Evolutionary conservation across 1,140 invertebrate genomes (phyloP).

Genomic region (Alviniconcha marisindica): DNA sequence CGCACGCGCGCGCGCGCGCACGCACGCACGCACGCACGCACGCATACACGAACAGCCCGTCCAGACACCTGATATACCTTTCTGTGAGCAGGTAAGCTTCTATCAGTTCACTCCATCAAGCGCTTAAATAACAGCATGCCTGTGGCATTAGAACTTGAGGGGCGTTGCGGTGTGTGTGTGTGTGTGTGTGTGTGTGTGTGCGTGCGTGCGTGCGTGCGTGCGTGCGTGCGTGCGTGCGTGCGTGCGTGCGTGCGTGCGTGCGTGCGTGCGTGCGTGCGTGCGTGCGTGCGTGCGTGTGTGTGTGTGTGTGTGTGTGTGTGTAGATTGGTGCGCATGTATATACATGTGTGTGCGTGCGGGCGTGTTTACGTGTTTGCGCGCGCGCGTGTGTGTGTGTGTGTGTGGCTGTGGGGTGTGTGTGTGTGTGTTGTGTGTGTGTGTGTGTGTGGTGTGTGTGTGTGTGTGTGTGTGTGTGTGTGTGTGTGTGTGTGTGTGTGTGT

Average conservation of each 20-base stretch:
- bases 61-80: no score
- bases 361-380: not conserved
- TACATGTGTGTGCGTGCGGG: not conserved
- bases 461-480: slow-evolving; percentile 19
- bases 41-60: no score
- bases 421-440: not conserved
- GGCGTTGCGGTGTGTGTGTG: not conserved
- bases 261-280: slow-evolving; percentile 7
- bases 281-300: slow-evolving; percentile 7
- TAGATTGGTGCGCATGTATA: not conserved
- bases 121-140: no score
- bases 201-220: slow-evolving; percentile 7
- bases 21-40: no score
- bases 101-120: no score
- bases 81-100: no score
- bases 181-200: slow-evolving; percentile 11
- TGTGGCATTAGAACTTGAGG: no score
- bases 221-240: slow-evolving; percentile 2
- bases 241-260: not conserved
- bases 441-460: slow-evolving; percentile 24
- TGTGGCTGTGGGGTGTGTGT: no score
- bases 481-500: not conserved
- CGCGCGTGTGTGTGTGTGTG: slow-evolving; percentile 14
- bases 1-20: no score
- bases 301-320: slow-evolving; percentile 7